phyloP scores from a whole-genome alignment of 2,797 vertebrate species.

The Phrynocephalus guinanensis region DNA sequence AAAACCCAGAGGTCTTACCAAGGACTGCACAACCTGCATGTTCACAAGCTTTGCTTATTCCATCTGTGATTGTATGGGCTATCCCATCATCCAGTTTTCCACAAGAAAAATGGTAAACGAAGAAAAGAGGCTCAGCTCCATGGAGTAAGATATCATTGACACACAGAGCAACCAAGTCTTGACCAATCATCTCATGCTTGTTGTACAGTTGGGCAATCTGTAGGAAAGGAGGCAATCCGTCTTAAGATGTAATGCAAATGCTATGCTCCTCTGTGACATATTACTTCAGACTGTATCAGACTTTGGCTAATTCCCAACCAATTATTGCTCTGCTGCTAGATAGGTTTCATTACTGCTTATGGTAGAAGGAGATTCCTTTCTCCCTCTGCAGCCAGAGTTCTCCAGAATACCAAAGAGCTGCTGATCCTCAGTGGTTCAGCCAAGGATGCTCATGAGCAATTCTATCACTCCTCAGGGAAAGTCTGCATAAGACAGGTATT shows the following conservation, averaged over 20 bases:
- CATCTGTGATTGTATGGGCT: constrained; percentile 79
- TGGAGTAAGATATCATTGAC: constrained; percentile 89
- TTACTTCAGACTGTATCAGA: neutral
- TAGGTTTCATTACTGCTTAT: neutral
- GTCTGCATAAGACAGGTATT: neutral
- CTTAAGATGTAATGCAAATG: neutral
- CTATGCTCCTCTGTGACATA: neutral
- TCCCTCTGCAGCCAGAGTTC: neutral
- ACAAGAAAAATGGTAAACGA: constrained; percentile 86
- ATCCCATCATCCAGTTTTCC: constrained; percentile 81
- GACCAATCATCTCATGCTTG: constrained; percentile 81
- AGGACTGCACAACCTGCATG: constrained; percentile 85
- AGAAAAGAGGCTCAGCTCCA: constrained; percentile 91
- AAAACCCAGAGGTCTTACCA: constrained; percentile 73
- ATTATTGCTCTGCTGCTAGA: neutral
- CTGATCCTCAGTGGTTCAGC: neutral
- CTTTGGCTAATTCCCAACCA: neutral
- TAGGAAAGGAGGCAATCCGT: constrained; percentile 33
- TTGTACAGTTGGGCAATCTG: constrained; percentile 85
- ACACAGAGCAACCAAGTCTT: constrained; percentile 90
- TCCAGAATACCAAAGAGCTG: neutral
- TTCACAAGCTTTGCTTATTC: constrained; percentile 84
- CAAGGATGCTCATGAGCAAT: neutral
- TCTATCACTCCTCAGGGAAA: neutral
- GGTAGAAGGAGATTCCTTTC: neutral